A percentile compares a stretch with the other conserved stretches of the same genome.
Conservation (phyloP, 2,797 vertebrate species). For the Rhynchonycteris naso region DNA sequence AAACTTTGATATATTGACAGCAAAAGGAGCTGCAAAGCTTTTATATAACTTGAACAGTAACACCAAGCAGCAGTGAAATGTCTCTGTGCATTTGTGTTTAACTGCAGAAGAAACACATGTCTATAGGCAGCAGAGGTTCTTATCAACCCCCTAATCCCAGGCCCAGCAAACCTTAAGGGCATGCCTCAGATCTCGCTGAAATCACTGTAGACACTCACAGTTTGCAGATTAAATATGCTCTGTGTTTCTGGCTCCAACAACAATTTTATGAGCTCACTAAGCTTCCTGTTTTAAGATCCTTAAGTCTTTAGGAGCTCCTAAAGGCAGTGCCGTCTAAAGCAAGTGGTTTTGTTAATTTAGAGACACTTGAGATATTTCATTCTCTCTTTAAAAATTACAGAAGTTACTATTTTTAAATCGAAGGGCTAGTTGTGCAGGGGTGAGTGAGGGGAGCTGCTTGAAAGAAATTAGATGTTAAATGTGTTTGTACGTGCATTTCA, state of each 20-base stretch:
- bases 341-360: slow-evolving; percentile 87
- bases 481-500: slow-evolving; percentile 72
- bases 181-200: slow-evolving; percentile 98
- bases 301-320: slow-evolving; percentile 94
- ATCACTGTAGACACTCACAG: slow-evolving; percentile 92
- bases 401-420: slow-evolving; percentile 81
- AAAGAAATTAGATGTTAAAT: slow-evolving; percentile 39
- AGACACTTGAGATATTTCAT: slow-evolving; percentile 84
- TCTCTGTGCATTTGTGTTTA: slow-evolving; percentile 97
- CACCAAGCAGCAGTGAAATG: slow-evolving; percentile 95
- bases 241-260: slow-evolving; percentile 94
- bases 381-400: slow-evolving; percentile 81
- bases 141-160: slow-evolving; percentile 98
- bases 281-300: slow-evolving; percentile 93
- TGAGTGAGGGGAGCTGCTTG: slow-evolving; percentile 60
- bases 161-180: slow-evolving; percentile 99
- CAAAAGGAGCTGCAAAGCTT: slow-evolving; percentile 93
- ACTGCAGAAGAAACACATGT: slow-evolving; percentile 95
- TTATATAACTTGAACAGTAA: slow-evolving; percentile 92
- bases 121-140: slow-evolving; percentile 92
- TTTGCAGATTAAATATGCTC: slow-evolving; percentile 99
- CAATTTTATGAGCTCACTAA: slow-evolving; percentile 90
- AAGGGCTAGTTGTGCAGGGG: slow-evolving; percentile 55
- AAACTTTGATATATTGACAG: slow-evolving; percentile 99
- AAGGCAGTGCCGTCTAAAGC: slow-evolving; percentile 90